Percentiles rank a stretch among this genome's conserved stretches.
Evolutionary conservation across 1,140 invertebrate species (phyloP).

Genomic region (silkworm (Bombyx mori)): DNA sequence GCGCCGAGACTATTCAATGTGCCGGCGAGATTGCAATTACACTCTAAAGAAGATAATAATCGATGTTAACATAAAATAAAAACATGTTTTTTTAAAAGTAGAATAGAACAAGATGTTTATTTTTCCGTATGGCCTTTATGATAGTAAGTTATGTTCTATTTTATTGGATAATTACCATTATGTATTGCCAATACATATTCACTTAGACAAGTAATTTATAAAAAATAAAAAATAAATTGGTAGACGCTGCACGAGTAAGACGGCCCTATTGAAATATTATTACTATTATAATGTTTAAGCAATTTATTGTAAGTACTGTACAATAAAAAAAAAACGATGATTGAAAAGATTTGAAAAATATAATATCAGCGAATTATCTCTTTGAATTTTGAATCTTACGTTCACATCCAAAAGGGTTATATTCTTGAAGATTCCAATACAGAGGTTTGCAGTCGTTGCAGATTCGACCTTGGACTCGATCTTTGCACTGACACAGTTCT

Average conservation of each 20-base stretch:
- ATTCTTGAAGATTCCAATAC: slow-evolving; percentile 93
- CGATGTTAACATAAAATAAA: not conserved
- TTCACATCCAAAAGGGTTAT: slow-evolving; percentile 93
- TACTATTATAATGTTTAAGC: too few species aligned
- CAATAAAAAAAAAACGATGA: too few species aligned
- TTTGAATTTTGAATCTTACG: slow-evolving; percentile 59
- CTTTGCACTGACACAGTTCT: slow-evolving; percentile 96
- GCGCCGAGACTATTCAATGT: slow-evolving; percentile 87
- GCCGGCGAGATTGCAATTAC: slow-evolving; percentile 86
- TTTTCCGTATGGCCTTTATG: not conserved
- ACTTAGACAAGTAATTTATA: too few species aligned
- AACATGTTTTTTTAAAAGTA: not conserved
- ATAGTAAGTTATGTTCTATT: too few species aligned
- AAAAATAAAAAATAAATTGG: too few species aligned
- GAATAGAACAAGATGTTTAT: not conserved
- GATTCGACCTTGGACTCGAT: slow-evolving; percentile 92
- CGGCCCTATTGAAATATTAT: too few species aligned
- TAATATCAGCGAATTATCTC: too few species aligned
- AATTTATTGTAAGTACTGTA: too few species aligned
- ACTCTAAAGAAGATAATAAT: slow-evolving; percentile 73
- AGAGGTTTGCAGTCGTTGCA: slow-evolving; percentile 95
- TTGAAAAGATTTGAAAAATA: too few species aligned
- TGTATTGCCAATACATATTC: too few species aligned
- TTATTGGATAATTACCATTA: too few species aligned
- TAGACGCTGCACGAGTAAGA: too few species aligned